Conservation (phyloP, 2,888 invertebrate species). For the Drosophila atroscutellata region DNA sequence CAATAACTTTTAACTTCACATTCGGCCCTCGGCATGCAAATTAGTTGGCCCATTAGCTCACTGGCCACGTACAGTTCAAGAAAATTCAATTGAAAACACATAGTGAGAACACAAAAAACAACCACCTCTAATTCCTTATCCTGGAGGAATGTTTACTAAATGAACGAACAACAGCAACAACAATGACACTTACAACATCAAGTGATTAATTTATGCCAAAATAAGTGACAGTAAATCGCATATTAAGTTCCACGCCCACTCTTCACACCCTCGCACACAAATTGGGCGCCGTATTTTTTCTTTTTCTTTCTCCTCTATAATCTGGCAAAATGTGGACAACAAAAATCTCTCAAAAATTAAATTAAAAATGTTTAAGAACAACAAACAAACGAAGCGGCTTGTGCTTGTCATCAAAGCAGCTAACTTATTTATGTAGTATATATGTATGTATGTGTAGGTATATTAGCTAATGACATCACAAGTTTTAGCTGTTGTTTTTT, state of each 20-base stretch:
- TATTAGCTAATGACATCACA: slow-evolving; percentile 55
- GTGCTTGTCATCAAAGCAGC: slow-evolving; percentile 49
- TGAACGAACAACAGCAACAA: background rate
- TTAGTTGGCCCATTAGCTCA: slow-evolving; percentile 58
- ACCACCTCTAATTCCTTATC: background rate
- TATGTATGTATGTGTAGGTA: slow-evolving; percentile 10
- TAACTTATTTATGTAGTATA: slow-evolving; percentile 35
- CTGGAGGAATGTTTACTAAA: slow-evolving; percentile 36
- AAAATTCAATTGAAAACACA: slow-evolving; percentile 52
- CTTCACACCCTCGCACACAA: slow-evolving; percentile 10
- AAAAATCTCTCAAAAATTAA: slow-evolving; percentile 49
- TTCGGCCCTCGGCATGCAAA: slow-evolving; percentile 74
- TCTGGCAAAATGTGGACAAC: slow-evolving; percentile 6
- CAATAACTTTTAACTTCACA: slow-evolving; percentile 80
- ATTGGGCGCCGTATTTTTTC: background rate
- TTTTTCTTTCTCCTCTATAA: background rate
- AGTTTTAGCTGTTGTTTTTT: slow-evolving; percentile 19
- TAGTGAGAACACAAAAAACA: background rate
- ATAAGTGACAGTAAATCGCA: slow-evolving; percentile 55
- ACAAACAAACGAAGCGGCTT: slow-evolving; percentile 35
- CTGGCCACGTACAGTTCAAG: slow-evolving; percentile 29
- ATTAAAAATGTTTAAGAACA: slow-evolving; percentile 41
- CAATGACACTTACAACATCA: slow-evolving; percentile 14
- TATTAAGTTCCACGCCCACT: slow-evolving; percentile 2
- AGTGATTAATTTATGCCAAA: slow-evolving; percentile 66